Conservation (phyloP, 1,140 invertebrate genomes). For the Thaumetopoea pityocampa region DNA sequence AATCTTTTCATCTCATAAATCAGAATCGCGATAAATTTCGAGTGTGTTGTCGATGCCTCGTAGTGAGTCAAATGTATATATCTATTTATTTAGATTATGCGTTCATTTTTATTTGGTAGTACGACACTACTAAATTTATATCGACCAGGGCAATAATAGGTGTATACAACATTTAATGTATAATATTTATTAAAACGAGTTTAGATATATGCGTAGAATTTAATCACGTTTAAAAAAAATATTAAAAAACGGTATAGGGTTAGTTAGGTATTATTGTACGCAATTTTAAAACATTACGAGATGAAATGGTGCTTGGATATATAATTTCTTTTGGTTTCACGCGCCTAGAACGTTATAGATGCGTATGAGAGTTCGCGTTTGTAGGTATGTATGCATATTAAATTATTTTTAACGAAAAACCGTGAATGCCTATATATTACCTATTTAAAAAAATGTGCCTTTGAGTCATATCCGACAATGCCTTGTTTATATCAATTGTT, state of each 20-base stretch:
- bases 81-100: conserved; percentile 46
- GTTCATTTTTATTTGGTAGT: conserved; percentile 29
- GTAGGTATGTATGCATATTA: conserved; percentile 16
- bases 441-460: conserved; percentile 61
- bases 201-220: conserved; percentile 43
- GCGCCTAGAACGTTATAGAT: conserved; percentile 16
- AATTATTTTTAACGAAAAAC: conserved; percentile 19
- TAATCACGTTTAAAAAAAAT: conserved; percentile 33
- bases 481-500: conserved; percentile 40
- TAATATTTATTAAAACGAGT: conserved; percentile 62
- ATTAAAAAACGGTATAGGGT: conserved; percentile 47
- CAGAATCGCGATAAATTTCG: conserved; percentile 44
- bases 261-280: conserved; percentile 39
- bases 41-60: conserved; percentile 36
- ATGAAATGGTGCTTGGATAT: conserved; percentile 58
- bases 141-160: conserved; percentile 69
- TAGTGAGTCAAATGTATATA: conserved; percentile 33
- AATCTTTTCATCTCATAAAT: conserved; percentile 37
- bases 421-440: conserved; percentile 12
- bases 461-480: conserved; percentile 66
- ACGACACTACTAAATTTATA: conserved; percentile 39
- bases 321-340: conserved; percentile 12
- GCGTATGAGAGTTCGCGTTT: conserved; percentile 7
- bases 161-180: conserved; percentile 66
- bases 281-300: conserved; percentile 37